Percentiles rank a stretch among this genome's conserved stretches.
phyloP scores from a whole-genome alignment of 1,140 invertebrate genomes.

The Daktulosphaira vitifoliae region DNA sequence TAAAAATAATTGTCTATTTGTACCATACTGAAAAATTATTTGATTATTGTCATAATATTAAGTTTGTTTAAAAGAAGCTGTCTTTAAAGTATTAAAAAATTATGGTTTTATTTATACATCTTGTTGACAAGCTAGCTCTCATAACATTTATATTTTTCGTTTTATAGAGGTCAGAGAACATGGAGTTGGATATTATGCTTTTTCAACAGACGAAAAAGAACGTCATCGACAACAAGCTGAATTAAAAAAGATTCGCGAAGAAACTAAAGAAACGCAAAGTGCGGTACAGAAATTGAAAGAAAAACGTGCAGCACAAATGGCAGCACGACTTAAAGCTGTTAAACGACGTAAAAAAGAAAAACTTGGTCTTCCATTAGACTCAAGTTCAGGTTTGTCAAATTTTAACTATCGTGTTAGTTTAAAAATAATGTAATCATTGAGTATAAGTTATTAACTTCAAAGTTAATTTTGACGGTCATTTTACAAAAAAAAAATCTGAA shows the following conservation, averaged over 20 bases:
- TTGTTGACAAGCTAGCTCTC: background rate
- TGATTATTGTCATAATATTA: too few species aligned
- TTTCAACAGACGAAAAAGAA: conserved; percentile 71
- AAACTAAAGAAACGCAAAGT: conserved; percentile 60
- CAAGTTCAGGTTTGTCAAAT: conserved; percentile 11
- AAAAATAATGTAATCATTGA: too few species aligned
- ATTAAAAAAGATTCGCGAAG: conserved; percentile 57
- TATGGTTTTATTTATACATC: too few species aligned
- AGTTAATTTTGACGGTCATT: too few species aligned
- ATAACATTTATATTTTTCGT: background rate
- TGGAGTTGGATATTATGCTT: conserved; percentile 80
- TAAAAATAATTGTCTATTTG: too few species aligned
- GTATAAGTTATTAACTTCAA: too few species aligned
- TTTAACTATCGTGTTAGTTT: background rate
- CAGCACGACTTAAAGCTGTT: conserved; percentile 66
- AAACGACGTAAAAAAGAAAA: conserved; percentile 64
- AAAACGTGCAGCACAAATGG: conserved; percentile 59
- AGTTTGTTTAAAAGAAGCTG: too few species aligned
- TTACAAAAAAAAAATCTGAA: too few species aligned
- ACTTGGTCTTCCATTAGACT: conserved; percentile 60
- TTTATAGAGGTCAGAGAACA: conserved; percentile 71
- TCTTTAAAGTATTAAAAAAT: too few species aligned
- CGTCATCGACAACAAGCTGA: conserved; percentile 66
- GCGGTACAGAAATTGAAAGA: conserved; percentile 54
- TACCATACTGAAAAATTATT: too few species aligned